Evolutionary conservation across 2,113 vertebrate species (phyloP), one percentile per base, ranked within the genome.

Genomic region (Micromys minutus): DNA sequence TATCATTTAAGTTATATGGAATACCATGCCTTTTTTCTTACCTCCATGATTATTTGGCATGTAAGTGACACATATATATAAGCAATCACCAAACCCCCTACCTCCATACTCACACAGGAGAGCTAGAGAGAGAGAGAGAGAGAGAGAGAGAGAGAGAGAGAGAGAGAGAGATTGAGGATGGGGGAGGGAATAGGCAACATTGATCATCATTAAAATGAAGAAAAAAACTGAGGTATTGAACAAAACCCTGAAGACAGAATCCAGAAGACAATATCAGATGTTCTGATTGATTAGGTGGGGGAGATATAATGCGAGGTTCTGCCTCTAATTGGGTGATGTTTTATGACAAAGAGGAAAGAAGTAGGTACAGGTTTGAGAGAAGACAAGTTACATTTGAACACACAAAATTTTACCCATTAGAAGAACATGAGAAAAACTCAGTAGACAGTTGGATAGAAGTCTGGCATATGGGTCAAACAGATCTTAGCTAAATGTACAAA

Each of bases 401-500:
- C 61, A 45, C 47, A 93, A 61, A 39, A 55, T 75, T 61, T 93
- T 61, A 79, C 57, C 21, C 71, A 26, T 92, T 55, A 55, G 63
- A 75, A 36, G 22, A 36, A 36, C 47, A 34, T 21, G 63, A 85
- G 50, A 84, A 71, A 59, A 79, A 52, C 52, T 50, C 19, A 57
- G 50, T 50, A 61, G 63, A 29, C 29, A 42, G 24, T 77, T 94
- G 45, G 29, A 47, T 91, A 34, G n/a, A 55, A 93, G 52, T 67
- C 31, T 61, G 90, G 26, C 21, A 74, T 13, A 87, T 16, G 88
- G 26, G 21, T 47, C 67, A 90, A 47, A 93, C 36, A 93, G 72
- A 93, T 87, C 69, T 95, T 84, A 55, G 75, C 24, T 77, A 50
- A 75, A 81, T 83, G 29, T 69, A 67, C 13, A 87, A 87, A 83